phyloP scores from a whole-genome alignment of 2,113 vertebrate genomes.

The Eublepharis macularius region DNA sequence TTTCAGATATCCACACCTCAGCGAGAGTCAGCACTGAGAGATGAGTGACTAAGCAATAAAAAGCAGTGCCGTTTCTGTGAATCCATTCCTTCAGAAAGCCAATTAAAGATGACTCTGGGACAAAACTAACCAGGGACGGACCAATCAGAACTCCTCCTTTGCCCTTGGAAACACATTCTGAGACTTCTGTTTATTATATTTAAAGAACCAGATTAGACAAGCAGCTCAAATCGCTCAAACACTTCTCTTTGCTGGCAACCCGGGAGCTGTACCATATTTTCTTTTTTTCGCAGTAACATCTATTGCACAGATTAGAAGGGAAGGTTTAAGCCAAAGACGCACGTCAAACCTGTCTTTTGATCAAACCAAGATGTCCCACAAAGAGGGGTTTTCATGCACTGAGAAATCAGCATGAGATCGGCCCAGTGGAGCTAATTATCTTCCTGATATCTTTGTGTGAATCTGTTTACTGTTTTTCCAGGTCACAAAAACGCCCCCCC shows the following conservation, averaged over 20 bases:
- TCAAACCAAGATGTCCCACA: neutral
- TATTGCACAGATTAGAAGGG: constrained; percentile 11
- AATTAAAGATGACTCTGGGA: constrained; percentile 78
- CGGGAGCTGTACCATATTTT: constrained; percentile 41
- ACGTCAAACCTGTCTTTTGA: constrained; percentile 3
- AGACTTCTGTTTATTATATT: constrained; percentile 76
- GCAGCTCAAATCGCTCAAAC: constrained; percentile 59
- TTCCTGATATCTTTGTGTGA: neutral
- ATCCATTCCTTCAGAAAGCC: constrained; percentile 68
- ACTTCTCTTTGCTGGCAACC: constrained; percentile 43
- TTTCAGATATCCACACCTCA: constrained; percentile 24
- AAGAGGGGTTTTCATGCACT: neutral
- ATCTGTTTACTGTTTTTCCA: neutral
- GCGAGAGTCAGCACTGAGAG: constrained; percentile 48
- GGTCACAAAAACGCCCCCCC: neutral
- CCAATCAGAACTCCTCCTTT: constrained; percentile 82
- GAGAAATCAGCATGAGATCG: neutral
- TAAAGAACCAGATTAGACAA: constrained; percentile 72
- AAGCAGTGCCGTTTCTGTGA: constrained; percentile 65
- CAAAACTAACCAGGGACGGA: constrained; percentile 68
- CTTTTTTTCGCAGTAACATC: neutral
- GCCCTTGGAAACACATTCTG: constrained; percentile 84
- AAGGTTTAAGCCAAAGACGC: neutral
- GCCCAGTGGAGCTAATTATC: neutral
- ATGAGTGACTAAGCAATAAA: constrained; percentile 59